phyloP scores from a whole-genome alignment of 2,113 vertebrate genomes.

The Seriola dumerili region DNA sequence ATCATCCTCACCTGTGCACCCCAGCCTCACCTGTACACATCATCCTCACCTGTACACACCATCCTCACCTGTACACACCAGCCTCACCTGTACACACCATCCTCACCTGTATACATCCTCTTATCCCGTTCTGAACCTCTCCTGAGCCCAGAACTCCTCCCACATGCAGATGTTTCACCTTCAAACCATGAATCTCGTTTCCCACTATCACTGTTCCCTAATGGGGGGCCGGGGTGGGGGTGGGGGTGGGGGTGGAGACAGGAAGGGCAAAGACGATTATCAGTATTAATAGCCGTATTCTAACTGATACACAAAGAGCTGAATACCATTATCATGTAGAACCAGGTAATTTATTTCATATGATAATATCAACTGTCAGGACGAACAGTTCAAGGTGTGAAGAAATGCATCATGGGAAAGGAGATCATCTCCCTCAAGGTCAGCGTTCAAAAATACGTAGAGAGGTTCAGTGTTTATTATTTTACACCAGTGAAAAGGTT shows the following conservation, averaged over 20 bases:
- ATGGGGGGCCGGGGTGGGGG: constrained; percentile 1
- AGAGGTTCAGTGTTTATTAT: not conserved
- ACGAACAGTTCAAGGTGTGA: not conserved
- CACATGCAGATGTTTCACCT: constrained; percentile 95
- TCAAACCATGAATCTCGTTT: constrained; percentile 94
- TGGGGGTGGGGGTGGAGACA: constrained; percentile 22
- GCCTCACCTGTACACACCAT: too few relatives aligned
- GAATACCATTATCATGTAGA: not conserved
- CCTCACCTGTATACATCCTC: constrained; percentile 93
- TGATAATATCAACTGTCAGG: not conserved
- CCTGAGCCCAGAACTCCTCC: constrained; percentile 92
- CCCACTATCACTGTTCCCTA: constrained; percentile 95
- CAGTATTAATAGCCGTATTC: constrained; percentile 29
- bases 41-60: too few relatives aligned
- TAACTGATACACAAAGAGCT: constrained; percentile 1
- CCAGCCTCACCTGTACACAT: too few relatives aligned
- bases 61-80: too few relatives aligned
- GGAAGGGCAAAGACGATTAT: constrained; percentile 38
- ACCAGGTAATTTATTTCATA: not conserved
- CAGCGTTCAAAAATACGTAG: too few relatives aligned
- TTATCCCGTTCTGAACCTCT: constrained; percentile 92
- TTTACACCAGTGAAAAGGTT: not conserved
- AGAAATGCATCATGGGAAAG: not conserved
- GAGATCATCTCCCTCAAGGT: not conserved
- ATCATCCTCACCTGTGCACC: too few relatives aligned